A percentile compares a stretch with the other conserved stretches of the same genome.
These are phyloP conservation scores for Trichechus manatus DNA, from an alignment of 2,113 vertebrate species.

Conservation along the genomic window DNA sequence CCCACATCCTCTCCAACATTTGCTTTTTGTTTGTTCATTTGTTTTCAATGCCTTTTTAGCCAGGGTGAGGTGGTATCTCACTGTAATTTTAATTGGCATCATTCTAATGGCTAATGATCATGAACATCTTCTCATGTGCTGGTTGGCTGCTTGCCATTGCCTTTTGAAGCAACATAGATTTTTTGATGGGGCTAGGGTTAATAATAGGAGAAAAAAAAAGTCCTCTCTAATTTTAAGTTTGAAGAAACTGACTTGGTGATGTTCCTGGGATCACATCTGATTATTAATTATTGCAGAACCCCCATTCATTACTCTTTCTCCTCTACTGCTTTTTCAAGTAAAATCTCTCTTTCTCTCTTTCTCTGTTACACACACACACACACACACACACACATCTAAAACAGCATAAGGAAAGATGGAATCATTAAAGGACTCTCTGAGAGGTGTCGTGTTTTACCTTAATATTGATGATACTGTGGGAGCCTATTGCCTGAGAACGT, in stretches of 20 bases:
- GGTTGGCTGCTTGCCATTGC: background rate
- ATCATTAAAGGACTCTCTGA: background rate
- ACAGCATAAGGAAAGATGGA: background rate
- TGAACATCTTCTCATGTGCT: background rate
- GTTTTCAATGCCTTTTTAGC: background rate
- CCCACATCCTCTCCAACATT: background rate
- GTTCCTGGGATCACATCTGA: background rate
- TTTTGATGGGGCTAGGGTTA: background rate
- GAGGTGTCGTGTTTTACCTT: background rate
- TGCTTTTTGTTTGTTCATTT: background rate
- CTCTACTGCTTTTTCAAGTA: background rate
- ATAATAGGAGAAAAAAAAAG: background rate
- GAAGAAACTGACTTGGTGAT: background rate
- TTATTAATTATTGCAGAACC: background rate
- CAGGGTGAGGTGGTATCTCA: background rate
- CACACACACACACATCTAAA: background rate
- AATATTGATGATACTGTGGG: background rate
- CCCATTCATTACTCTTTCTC: no score
- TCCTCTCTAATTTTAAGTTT: background rate
- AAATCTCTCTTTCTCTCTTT: no score
- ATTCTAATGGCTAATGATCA: background rate
- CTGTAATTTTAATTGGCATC: background rate
- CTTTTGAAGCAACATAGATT: background rate
- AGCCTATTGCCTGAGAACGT: background rate
- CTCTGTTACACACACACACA: no score